phyloP scores from a whole-genome alignment of 2,888 invertebrate species.

The Protodeltote pygarga region DNA sequence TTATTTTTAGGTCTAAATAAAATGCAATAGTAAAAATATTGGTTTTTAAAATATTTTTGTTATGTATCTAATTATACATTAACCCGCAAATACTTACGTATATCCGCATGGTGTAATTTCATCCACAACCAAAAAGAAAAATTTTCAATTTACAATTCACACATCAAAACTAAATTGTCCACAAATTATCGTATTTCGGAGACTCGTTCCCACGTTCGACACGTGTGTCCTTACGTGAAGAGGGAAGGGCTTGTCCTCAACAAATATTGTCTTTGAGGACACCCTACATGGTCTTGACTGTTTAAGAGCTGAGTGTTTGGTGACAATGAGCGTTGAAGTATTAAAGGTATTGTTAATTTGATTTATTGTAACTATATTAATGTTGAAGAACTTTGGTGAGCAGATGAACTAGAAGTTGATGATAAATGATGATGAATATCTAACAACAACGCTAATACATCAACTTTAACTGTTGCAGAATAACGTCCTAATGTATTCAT shows the following conservation, averaged over 20 bases:
- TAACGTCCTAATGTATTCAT: too few species aligned
- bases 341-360: conserved; percentile 41
- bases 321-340: conserved; percentile 47
- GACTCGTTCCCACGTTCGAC: conserved; percentile 74
- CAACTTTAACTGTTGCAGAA: too few species aligned
- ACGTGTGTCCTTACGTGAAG: conserved; percentile 70
- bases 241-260: conserved; percentile 75
- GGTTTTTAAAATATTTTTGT: too few species aligned
- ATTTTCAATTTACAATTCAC: conserved; percentile 57
- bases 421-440: too few species aligned
- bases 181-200: conserved; percentile 75
- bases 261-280: conserved; percentile 86
- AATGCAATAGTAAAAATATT: too few species aligned
- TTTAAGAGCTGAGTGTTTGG: conserved; percentile 69
- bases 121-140: neutral
- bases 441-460: too few species aligned
- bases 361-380: conserved; percentile 41
- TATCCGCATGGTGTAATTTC: neutral
- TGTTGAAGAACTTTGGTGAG: conserved; percentile 1
- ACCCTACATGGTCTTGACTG: conserved; percentile 72
- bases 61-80: too few species aligned
- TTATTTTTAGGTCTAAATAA: too few species aligned
- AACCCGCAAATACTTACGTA: neutral
- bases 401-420: too few species aligned
- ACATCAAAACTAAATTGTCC: conserved; percentile 65